Evolutionary conservation across 2,888 invertebrate genomes (phyloP), one percentile per base, ranked within the genome.

Genomic region (Microctonus brassicae): DNA sequence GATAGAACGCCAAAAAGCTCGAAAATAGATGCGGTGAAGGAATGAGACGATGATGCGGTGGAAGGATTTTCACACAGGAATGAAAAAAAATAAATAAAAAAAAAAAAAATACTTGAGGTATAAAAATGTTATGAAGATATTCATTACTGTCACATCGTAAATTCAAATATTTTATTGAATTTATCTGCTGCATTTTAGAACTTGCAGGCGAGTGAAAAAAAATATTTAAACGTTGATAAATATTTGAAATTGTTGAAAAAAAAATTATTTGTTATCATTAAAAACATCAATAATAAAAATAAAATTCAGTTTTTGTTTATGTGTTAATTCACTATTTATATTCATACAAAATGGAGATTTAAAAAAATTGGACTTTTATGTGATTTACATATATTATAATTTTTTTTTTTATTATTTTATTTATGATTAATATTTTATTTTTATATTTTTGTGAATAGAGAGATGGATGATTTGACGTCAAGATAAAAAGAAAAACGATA

Each of bases 101-200:
- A n/a, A n/a, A n/a, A n/a, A n/a, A n/a, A n/a, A n/a, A n/a, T n/a
- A n/a, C n/a, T n/a, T n/a, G n/a, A n/a, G 13, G 57, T 52, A 67
- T 70, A 58, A 68, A 69, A 67, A 58, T 47, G 3, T 13, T 62
- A 68, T 47, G 61, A 52, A 60, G 72, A 74, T 76, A 76, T 77
- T 76, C 72, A 75, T 74, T 73, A 73, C 55, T 34, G 33, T 22
- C 68, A 13, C 22, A 39, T 64, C 70, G 70, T 75, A 72, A 75
- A 76, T 76, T 73, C 71, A 70, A 17, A 5, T 4, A 70, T 71
- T 57, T 72, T 70, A 76, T 78, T 74, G 72, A 73, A 73, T 76
- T 74, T 74, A 34, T 52, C 62, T n/a, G 42, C 71, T 47, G 6
- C 6, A 58, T 58, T 34, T 34, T 9, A 2, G 47, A 68, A 72